Conservation (phyloP, 2,797 vertebrate species). For the Chaenodraco wilsoni region DNA sequence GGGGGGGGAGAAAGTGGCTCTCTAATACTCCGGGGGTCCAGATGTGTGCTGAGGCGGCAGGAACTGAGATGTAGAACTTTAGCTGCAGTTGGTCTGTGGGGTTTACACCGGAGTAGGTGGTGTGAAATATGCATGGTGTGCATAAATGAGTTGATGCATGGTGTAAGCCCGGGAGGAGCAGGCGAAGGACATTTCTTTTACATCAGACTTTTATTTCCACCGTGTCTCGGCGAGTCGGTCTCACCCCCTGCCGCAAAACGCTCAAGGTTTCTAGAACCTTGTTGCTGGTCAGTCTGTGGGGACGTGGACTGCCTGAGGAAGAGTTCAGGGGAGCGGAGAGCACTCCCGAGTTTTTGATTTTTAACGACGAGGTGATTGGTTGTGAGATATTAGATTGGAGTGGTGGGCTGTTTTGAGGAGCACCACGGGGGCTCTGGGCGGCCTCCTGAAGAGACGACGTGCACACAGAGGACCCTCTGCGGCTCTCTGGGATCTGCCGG, state of each 20-base stretch:
- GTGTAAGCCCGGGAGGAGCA: conserved; percentile 66
- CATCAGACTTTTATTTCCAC: conserved; percentile 63
- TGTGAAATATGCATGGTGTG: conserved; percentile 91
- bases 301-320: conserved; percentile 39
- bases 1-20: not conserved
- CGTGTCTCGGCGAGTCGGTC: conserved; percentile 51
- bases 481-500: conserved; percentile 86
- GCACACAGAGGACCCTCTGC: conserved; percentile 78
- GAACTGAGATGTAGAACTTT: conserved; percentile 23
- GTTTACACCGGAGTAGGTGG: conserved; percentile 75
- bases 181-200: conserved; percentile 49
- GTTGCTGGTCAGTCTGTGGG: conserved; percentile 63
- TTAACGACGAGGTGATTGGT: conserved; percentile 56
- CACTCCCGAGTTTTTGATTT: conserved; percentile 67
- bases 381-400: conserved; percentile 46
- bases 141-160: conserved; percentile 89
- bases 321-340: conserved; percentile 40
- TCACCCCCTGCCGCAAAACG: conserved; percentile 66
- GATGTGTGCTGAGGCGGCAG: conserved; percentile 29
- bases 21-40: conserved; percentile 1
- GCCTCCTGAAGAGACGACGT: conserved; percentile 56
- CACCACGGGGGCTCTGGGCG: conserved; percentile 46
- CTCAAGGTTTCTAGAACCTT: conserved; percentile 92
- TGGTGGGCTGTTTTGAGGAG: conserved; percentile 52
- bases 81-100: conserved; percentile 65